Conservation (phyloP, 2,797 vertebrate species). For the Megalops cyprinoides region DNA sequence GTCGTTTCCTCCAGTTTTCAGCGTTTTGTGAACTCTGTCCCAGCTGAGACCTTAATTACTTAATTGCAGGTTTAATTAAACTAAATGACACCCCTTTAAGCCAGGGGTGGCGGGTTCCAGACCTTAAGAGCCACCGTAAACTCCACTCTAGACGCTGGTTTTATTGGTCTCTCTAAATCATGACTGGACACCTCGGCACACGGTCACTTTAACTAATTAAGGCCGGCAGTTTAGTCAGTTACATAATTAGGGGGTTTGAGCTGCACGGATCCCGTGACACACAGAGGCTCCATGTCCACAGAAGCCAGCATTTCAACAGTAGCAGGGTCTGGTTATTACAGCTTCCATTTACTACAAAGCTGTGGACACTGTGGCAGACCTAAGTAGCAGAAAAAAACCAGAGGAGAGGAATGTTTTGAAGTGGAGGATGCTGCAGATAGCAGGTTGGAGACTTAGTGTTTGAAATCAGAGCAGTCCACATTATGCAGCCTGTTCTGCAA, state of each 20-base stretch:
- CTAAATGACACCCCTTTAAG: slow-evolving; percentile 27
- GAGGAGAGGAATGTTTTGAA: background rate
- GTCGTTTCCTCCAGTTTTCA: slow-evolving; percentile 6
- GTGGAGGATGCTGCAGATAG: background rate
- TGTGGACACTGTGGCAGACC: background rate
- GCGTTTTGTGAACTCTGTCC: background rate
- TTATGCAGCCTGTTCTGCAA: background rate
- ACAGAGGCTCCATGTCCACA: background rate
- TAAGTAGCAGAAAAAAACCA: background rate
- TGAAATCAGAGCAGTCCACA: background rate
- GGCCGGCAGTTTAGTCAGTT: background rate
- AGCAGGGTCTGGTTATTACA: too few species aligned
- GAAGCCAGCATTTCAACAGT: too few species aligned
- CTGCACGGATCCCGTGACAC: background rate
- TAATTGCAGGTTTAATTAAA: slow-evolving; percentile 21
- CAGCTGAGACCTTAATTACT: slow-evolving; percentile 22
- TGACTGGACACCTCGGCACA: slow-evolving; percentile 5
- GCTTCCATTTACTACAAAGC: too few species aligned
- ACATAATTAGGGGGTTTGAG: background rate
- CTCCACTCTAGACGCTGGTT: background rate
- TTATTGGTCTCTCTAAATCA: slow-evolving; percentile 19
- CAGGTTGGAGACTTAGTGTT: background rate
- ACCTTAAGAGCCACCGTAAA: background rate
- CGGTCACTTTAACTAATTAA: slow-evolving; percentile 20
- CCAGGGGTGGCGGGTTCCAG: slow-evolving; percentile 23